Base-by-base conservation (phyloP, 2,113 vertebrate species). In the Crotalus horridus region DNA sequence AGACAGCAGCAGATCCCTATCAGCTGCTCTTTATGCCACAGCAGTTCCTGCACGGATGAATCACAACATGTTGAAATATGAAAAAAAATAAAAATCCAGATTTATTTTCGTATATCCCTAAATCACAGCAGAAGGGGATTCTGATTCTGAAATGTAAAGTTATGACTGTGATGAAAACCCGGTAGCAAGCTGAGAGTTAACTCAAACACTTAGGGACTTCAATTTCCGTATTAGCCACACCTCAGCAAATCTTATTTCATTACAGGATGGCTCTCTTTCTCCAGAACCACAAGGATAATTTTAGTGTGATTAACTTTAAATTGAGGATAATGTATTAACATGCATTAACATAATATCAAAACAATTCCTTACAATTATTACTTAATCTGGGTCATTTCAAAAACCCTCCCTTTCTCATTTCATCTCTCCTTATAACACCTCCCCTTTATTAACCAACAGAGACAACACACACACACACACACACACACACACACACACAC, bases 251-350 rank as follows among this genome's bases (percentile, higher is more conserved):
- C 97, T 96, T 96, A 96, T 94, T 97, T 95, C 96, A 96, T 97
- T 97, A 96, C 94, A 58, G 96, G 96, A 96, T 96, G 95, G 81
- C 17, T 85, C 33, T 20, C 11, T 33, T 39, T 29, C 33, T 23
- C 46, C 7, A 95, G 96, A 97, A 96, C 91, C 92, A 94, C 95
- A 95, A 89, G 1, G 4, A 93, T 95, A 96, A 97, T 97, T 97
- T 97, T 95, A 86, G 96, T 97, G 96, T 97, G 96, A 97, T 98
- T 97, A 97, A 96, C 96, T 97, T 97, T 96, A 96, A 98, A 97
- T 97, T 97, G 96, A 93, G 94, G 95, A 96, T 97, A 97, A 97
- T 97, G 94, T 48, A 93, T 0, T 92, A 96, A 95, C 93, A 96
- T 94, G 94, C 94, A 97, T 97, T 97, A 97, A 95, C 96, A 96